phyloP scores from a whole-genome alignment of 2,113 vertebrate species.

The Chaetops frenatus region DNA sequence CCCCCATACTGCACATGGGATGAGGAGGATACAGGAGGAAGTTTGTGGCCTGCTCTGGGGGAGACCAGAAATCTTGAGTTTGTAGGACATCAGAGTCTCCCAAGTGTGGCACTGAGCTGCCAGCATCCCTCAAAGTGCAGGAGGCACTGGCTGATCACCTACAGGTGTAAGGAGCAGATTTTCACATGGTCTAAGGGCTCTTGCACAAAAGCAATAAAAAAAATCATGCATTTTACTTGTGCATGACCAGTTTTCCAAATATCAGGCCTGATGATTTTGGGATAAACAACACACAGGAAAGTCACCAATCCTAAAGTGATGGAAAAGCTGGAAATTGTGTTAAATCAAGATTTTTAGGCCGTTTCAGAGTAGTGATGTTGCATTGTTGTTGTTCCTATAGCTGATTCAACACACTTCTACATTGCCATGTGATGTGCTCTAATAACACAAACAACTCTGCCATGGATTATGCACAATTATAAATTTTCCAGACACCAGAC shows the following conservation, averaged over 20 bases:
- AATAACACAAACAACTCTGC: neutral
- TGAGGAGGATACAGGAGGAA: neutral
- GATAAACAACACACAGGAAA: neutral
- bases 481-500: neutral
- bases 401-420: neutral
- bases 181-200: neutral
- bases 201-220: neutral
- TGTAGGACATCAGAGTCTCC: neutral
- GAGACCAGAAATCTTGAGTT: neutral
- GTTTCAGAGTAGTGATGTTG: neutral
- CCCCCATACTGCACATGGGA: neutral
- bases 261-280: neutral
- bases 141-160: neutral
- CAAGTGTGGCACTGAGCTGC: accelerated
- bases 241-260: neutral
- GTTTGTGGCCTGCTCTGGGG: neutral
- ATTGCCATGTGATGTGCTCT: accelerated
- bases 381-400: neutral
- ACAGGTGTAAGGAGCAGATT: neutral
- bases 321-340: neutral
- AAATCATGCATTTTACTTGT: neutral
- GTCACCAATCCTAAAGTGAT: neutral
- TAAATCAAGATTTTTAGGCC: neutral
- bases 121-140: neutral
- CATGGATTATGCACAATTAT: neutral